These are phyloP conservation scores for Poeciliopsis infans DNA, from an alignment of 2,797 vertebrate genomes.

Conservation along the genomic window DNA sequence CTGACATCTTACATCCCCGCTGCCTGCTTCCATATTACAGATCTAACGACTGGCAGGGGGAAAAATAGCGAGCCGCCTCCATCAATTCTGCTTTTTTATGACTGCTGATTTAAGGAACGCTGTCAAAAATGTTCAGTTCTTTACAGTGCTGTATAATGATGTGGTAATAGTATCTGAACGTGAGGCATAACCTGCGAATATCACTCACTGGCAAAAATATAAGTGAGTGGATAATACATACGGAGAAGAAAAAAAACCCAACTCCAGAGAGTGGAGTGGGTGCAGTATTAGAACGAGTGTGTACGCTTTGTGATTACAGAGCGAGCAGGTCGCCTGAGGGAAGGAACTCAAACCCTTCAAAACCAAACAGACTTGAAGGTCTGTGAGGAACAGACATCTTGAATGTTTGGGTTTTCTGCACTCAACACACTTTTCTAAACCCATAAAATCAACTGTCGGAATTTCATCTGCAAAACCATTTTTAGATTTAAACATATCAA, in stretches of 20 bases:
- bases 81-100: slow-evolving; percentile 22
- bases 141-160: slow-evolving; percentile 24
- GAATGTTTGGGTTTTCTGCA: neutral
- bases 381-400: slow-evolving; percentile 9
- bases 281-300: slow-evolving; percentile 15
- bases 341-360: slow-evolving; percentile 9
- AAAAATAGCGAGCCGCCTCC: slow-evolving; percentile 30
- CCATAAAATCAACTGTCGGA: neutral
- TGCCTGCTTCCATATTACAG: slow-evolving; percentile 42
- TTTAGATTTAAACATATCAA: neutral
- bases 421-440: neutral
- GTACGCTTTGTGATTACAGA: slow-evolving; percentile 40
- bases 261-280: slow-evolving; percentile 3
- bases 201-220: slow-evolving; percentile 8
- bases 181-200: slow-evolving; percentile 32
- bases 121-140: slow-evolving; percentile 33
- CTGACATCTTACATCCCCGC: slow-evolving; percentile 54
- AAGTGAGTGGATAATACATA: slow-evolving; percentile 26
- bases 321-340: slow-evolving; percentile 26
- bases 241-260: slow-evolving; percentile 5
- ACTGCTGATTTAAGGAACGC: slow-evolving; percentile 47
- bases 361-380: slow-evolving; percentile 16
- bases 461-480: neutral
- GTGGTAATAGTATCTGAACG: slow-evolving; percentile 30
- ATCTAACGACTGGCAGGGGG: slow-evolving; percentile 50